Conservation (phyloP, 2,888 invertebrate genomes). For the Pegoplata infirma region DNA sequence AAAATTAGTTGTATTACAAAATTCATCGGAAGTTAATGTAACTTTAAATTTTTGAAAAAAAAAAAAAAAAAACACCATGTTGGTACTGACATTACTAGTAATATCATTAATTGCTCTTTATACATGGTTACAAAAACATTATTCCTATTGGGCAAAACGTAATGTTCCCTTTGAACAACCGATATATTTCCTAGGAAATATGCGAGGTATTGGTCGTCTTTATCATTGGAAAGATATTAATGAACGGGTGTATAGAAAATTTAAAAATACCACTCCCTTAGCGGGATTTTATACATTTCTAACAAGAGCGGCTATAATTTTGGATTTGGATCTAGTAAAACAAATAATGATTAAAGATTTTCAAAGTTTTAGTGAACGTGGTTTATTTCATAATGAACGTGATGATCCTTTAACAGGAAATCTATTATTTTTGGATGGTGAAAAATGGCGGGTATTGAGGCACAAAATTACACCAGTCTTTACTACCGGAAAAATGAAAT, state of each 20-base stretch:
- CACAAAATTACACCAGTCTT: slow-evolving; percentile 78
- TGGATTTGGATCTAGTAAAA: slow-evolving; percentile 71
- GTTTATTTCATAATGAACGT: slow-evolving; percentile 70
- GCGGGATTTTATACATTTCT: slow-evolving; percentile 69
- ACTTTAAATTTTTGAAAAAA: too few relatives aligned
- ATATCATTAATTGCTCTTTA: too few relatives aligned
- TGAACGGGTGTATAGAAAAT: slow-evolving; percentile 64
- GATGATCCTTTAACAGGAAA: slow-evolving; percentile 74
- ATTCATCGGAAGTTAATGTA: too few relatives aligned
- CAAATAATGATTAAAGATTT: slow-evolving; percentile 75
- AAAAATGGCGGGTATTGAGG: slow-evolving; percentile 78
- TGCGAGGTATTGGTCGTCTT: slow-evolving; percentile 63
- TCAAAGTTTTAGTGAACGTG: slow-evolving; percentile 73
- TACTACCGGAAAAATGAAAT: slow-evolving; percentile 79
- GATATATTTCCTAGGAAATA: slow-evolving; percentile 63
- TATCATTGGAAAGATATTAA: slow-evolving; percentile 68
- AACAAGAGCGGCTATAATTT: slow-evolving; percentile 63
- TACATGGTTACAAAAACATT: slow-evolving; percentile 26
- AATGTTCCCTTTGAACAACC: slow-evolving; percentile 66
- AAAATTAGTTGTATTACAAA: too few relatives aligned
- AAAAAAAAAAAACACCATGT: too few relatives aligned
- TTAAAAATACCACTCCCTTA: slow-evolving; percentile 64
- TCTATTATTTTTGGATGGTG: slow-evolving; percentile 74
- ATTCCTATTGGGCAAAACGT: slow-evolving; percentile 66
- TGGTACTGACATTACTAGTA: too few relatives aligned